These are phyloP conservation scores for Netelia fuscicornis DNA, from an alignment of 2,888 invertebrate species.

Conservation along the genomic window DNA sequence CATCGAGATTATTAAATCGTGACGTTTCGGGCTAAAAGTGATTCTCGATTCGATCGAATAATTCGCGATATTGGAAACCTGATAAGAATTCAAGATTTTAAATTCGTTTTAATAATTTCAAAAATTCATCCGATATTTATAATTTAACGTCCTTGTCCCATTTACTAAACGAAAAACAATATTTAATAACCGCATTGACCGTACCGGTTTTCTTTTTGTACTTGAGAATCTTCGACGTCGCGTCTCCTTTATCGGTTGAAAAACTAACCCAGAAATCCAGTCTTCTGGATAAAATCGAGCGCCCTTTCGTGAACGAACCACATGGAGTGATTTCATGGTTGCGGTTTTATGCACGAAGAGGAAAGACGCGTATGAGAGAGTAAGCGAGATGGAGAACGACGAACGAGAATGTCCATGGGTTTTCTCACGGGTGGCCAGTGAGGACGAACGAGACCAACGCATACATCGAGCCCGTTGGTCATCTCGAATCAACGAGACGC, in stretches of 20 bases:
- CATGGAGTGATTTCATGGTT: conserved; percentile 13
- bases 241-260: conserved; percentile 32
- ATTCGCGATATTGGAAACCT: too few species aligned
- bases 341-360: conserved; percentile 17
- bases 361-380: background rate
- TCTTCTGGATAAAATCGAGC: conserved; percentile 48
- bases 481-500: conserved; percentile 55
- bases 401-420: conserved; percentile 50
- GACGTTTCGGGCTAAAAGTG: conserved; percentile 11
- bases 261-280: conserved; percentile 58
- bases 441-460: conserved; percentile 30
- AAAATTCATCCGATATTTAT: too few species aligned
- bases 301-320: conserved; percentile 52
- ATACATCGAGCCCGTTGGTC: conserved; percentile 34
- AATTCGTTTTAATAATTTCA: background rate
- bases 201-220: too few species aligned
- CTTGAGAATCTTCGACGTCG: conserved; percentile 24
- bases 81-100: background rate
- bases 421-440: conserved; percentile 63
- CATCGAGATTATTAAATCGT: background rate
- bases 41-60: background rate
- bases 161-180: too few species aligned
- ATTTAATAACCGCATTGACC: too few species aligned
- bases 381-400: conserved; percentile 10
- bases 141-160: too few species aligned